Percentiles rank a stretch among this genome's conserved stretches.
These are phyloP conservation scores for Haliaeetus leucogaster DNA, from an alignment of 2,113 vertebrate species.

Conservation along the genomic window DNA sequence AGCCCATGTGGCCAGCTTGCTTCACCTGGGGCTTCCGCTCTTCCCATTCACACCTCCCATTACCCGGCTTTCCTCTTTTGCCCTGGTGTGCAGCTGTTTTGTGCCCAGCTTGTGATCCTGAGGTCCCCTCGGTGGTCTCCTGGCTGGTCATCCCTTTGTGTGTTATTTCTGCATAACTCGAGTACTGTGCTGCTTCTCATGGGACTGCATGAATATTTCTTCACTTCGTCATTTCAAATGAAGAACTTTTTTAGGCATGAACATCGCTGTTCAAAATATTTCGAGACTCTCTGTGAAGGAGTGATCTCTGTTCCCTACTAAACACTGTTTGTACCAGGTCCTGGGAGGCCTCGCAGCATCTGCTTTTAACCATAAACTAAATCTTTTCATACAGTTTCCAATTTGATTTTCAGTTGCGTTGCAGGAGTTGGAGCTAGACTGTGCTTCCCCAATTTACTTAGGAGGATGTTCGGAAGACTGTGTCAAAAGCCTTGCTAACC, in stretches of 20 bases:
- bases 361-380: neutral
- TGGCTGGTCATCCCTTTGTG: neutral
- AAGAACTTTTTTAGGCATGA: neutral
- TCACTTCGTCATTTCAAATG: neutral
- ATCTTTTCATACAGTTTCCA: neutral
- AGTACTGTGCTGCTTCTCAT: neutral
- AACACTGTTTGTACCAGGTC: neutral
- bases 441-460: neutral
- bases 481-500: slow-evolving; percentile 21
- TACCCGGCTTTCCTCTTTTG: neutral
- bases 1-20: neutral
- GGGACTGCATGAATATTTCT: neutral
- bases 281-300: neutral
- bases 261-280: neutral
- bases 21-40: neutral
- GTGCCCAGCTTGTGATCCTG: neutral
- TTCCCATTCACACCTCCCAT: neutral
- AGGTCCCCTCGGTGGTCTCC: neutral
- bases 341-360: neutral
- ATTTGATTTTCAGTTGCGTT: neutral
- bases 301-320: neutral
- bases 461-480: neutral
- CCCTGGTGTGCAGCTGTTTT: rapidly evolving
- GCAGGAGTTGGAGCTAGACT: neutral
- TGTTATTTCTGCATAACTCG: neutral